A percentile compares a stretch with the other conserved stretches of the same genome.
Evolutionary conservation across 23 tunicate species (phyloP).

Genomic region (Ascidia mentula): DNA sequence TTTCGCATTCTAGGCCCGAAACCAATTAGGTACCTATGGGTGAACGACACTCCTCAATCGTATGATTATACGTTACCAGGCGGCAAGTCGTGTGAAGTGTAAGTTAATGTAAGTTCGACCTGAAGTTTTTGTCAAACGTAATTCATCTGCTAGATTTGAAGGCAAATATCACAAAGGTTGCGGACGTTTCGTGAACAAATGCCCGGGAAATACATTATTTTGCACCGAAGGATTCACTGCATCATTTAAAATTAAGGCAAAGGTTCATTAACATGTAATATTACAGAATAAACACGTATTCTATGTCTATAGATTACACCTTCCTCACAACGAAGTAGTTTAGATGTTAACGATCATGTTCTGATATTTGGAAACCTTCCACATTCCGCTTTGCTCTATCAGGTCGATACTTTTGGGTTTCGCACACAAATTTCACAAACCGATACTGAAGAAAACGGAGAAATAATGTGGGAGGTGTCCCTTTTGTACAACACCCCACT

Average conservation of each 20-base stretch:
- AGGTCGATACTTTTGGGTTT: not conserved
- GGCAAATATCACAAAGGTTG: not conserved
- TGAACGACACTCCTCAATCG: not conserved
- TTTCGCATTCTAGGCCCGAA: not conserved
- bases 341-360: not conserved
- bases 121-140: too few relatives aligned
- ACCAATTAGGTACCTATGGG: not conserved
- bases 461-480: not conserved
- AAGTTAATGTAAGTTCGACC: not conserved
- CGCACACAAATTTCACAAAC: not conserved
- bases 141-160: too few relatives aligned
- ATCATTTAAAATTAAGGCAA: slow-evolving; percentile 34
- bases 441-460: not conserved
- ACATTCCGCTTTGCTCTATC: not conserved
- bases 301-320: not conserved
- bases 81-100: not conserved
- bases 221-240: slow-evolving; percentile 57
- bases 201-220: slow-evolving; percentile 40
- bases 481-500: not conserved
- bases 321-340: too few relatives aligned
- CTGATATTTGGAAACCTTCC: not conserved
- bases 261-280: not conserved
- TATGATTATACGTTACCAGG: not conserved
- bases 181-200: slow-evolving; percentile 22
- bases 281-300: not conserved